phyloP scores from a whole-genome alignment of 2,113 vertebrate genomes.

The Protobothrops mucrosquamatus region DNA sequence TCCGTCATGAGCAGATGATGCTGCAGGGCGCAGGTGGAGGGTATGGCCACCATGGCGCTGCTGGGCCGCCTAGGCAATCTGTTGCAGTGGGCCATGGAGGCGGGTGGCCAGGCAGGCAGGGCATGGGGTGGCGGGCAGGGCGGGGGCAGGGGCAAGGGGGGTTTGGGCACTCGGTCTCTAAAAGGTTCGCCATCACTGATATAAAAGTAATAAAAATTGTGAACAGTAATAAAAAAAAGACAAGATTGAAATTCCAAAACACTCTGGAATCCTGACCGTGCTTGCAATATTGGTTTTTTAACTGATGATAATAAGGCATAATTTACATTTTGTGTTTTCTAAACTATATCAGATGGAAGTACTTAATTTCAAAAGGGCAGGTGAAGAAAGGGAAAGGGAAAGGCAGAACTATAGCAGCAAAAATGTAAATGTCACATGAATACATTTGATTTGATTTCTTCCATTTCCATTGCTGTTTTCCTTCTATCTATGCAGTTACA shows the following conservation, averaged over 20 bases:
- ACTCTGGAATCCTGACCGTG: too few species aligned
- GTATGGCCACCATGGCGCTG: too few species aligned
- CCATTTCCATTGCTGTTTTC: background rate
- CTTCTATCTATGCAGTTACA: background rate
- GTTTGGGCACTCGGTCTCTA: too few species aligned
- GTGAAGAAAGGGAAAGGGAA: background rate
- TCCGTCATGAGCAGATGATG: too few species aligned
- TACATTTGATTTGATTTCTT: slow-evolving; percentile 19
- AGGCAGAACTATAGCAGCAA: background rate
- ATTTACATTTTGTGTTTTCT: background rate
- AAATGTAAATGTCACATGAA: background rate
- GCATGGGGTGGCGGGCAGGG: too few species aligned
- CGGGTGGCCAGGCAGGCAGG: too few species aligned
- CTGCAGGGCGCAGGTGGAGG: too few species aligned
- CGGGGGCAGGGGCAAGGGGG: too few species aligned
- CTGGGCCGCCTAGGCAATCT: too few species aligned
- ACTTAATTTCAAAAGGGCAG: background rate
- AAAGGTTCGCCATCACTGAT: too few species aligned
- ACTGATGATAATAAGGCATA: background rate
- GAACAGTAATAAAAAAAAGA: background rate
- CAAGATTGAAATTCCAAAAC: background rate
- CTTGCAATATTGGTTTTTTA: background rate
- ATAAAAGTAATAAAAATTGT: background rate
- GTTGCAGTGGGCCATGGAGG: too few species aligned
- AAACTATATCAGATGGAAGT: background rate